Conservation (phyloP, 2,113 vertebrate species). For the pig (Sus scrofa) region DNA sequence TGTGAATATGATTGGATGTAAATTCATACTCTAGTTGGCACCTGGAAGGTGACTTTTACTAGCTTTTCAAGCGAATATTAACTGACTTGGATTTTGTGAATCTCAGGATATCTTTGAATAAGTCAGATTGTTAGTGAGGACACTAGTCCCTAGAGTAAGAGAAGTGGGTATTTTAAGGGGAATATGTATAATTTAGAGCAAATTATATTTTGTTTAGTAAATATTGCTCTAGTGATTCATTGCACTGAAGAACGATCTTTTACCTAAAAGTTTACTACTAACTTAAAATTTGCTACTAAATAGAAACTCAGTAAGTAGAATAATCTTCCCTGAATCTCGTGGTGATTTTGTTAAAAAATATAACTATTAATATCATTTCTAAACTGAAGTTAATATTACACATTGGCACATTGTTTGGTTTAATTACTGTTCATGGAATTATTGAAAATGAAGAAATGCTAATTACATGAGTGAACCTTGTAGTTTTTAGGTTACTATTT, state of each 20-base stretch:
- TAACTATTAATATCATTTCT: neutral
- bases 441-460: slow-evolving; percentile 18
- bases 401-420: neutral
- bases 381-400: slow-evolving; percentile 7
- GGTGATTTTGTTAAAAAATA: neutral
- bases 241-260: neutral
- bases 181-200: neutral
- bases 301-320: neutral
- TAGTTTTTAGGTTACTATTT: slow-evolving; percentile 19
- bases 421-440: neutral
- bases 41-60: neutral
- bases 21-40: neutral
- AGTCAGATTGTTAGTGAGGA: neutral
- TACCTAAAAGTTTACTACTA: neutral
- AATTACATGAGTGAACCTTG: slow-evolving; percentile 32
- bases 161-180: neutral
- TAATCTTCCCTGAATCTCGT: neutral
- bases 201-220: neutral
- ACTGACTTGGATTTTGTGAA: neutral
- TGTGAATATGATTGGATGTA: neutral
- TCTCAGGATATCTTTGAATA: neutral
- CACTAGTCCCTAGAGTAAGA: neutral
- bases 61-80: neutral
- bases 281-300: neutral
- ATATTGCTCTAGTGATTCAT: neutral